Evolutionary conservation across 2,113 vertebrate genomes (phyloP), one percentile per base, ranked within the genome.

Genomic region (Chloebia gouldiae): DNA sequence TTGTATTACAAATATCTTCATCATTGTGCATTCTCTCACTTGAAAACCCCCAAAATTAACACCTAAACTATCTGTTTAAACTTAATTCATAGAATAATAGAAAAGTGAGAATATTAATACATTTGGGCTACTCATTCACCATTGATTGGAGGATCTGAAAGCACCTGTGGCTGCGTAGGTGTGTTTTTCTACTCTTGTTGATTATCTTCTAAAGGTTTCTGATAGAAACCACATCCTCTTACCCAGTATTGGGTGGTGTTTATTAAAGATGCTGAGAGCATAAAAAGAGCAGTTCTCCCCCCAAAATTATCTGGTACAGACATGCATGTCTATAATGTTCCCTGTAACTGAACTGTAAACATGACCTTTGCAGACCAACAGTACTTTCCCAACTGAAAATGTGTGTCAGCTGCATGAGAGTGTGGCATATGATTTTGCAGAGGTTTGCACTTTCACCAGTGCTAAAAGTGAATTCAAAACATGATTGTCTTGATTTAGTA

Each of bases 161-260:
- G 95, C 97, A 98, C 97, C 97, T 98, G 98, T 84, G 82, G 75
- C 65, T 97, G 98, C 87, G 98, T 98, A 97, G 98, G 98, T 97
- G 97, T 98, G 31, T 98, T 98, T 98, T 98, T 97, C 98, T 98
- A 59, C 90, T 96, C 96, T 90, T 98, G 98, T 98, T 98, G 95
- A 96, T 97, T 91, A 94, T 94, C 97, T 97, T 98, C 98, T 97
- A 91, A 97, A 96, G 75, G 78, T 96, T 97, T 98, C 97, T 98
- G 97, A 98, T 97, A 96, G 95, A 96, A 98, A 98, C 98, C 98
- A 98, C 98, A 98, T 98, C 98, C 98, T 98, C 97, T 98, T 81
- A 98, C 97, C 53, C 96, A 86, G 94, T 94, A 95, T 88, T 95
- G 87, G 94, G 94, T 93, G 96, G 76, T 97, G 96, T 98, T 97